Base-by-base conservation (phyloP, 2,888 invertebrate species). In the Campopleginae sp. region DNA sequence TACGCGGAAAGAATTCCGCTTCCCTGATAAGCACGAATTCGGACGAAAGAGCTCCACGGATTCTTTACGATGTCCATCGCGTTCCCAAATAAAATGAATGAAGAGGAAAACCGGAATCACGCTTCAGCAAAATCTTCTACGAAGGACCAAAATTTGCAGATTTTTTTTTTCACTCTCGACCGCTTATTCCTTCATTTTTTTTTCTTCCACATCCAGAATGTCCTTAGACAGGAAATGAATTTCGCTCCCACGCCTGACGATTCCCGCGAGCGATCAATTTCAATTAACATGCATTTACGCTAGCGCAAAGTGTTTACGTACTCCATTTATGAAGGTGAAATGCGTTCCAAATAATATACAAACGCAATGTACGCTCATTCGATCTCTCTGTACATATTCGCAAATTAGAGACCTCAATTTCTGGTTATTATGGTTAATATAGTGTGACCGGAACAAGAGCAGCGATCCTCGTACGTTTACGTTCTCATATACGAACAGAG, bases 281-380 rank as follows among this genome's bases (percentile, higher is more conserved):
- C 44, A 38, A 65, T 44, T 44, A 38, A 27, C 51, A 54, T 54
- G 10, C 63, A 44, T 66, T 74, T 27, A 44, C 19, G 38, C 17
- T 14, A 66, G 66, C 38, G 31, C 38, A 33, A 44, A 7, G 12
- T 54, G 19, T 80, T 44, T 80, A 42, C 42, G 54, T 31, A 65
- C 74, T 75, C 38, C 68, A 48, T 68, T 58, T 58, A 38, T 27
- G 68, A 6, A 8, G 80, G 42, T 74, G 12, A 54, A 72, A 33
- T 19, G n/a, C n/a, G 65, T 38, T n/a, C 58, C 58, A 61, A 81
- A 58, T 68, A 61, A 68, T 48, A 68, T 75, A 58, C 44, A 58
- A 58, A 42, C 54, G 58, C n/a, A 58, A 58, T 75, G 33, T 46
- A 38, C 17, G 51, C 17, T 12, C 48, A 14, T 14, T 27, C 42